Percentiles rank a stretch among this genome's conserved stretches.
These are phyloP conservation scores for Slavum lentiscoides DNA, from an alignment of 2,888 invertebrate genomes.

Conservation along the genomic window DNA sequence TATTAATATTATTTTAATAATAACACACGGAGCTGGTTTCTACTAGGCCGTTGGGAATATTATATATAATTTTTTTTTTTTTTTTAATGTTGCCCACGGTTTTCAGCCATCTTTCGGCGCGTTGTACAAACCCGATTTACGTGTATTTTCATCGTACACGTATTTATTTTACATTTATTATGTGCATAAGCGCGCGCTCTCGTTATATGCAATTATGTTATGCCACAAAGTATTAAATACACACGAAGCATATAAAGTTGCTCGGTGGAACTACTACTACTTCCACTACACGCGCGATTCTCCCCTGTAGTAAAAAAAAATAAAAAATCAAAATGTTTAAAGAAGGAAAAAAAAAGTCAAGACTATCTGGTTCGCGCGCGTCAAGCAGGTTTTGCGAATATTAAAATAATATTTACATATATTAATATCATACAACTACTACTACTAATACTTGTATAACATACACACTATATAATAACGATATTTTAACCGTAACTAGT, in stretches of 20 bases:
- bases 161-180: background rate
- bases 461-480: no score
- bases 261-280: no score
- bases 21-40: no score
- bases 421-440: no score
- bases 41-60: conserved; percentile 10
- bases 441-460: no score
- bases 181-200: background rate
- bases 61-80: no score
- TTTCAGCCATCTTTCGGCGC: conserved; percentile 4
- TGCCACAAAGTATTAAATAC: background rate
- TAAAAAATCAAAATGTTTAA: no score
- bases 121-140: background rate
- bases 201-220: background rate
- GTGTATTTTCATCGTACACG: background rate
- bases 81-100: background rate
- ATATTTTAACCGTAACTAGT: no score
- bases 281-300: no score
- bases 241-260: background rate
- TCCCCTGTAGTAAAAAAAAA: no score
- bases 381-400: background rate
- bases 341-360: background rate
- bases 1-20: conserved; percentile 6
- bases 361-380: conserved; percentile 5
- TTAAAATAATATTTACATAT: background rate